Evolutionary conservation across 2,113 vertebrate genomes (phyloP).

Genomic region (Lepisosteus oculatus): DNA sequence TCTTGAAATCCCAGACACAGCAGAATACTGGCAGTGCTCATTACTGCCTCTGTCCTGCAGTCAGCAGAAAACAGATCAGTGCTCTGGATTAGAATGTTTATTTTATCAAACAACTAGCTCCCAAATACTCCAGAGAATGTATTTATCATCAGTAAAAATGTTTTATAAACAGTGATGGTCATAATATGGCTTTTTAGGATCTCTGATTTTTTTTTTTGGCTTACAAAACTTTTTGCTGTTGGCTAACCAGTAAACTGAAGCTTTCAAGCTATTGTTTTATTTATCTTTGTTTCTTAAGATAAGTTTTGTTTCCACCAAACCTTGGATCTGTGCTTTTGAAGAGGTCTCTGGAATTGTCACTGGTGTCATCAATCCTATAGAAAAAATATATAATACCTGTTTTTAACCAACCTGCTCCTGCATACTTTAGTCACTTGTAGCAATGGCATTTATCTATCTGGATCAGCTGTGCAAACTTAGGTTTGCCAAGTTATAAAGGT

Average conservation of each 20-base stretch:
- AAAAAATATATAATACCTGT: background rate
- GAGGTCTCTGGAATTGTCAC: background rate
- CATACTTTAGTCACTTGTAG: too few species aligned
- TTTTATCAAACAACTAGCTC: constrained; percentile 11
- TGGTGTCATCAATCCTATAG: background rate
- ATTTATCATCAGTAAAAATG: background rate
- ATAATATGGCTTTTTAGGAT: background rate
- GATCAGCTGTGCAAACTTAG: too few species aligned
- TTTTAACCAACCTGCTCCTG: too few species aligned
- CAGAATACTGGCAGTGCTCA: constrained; percentile 30
- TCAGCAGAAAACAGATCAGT: constrained; percentile 22
- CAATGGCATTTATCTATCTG: too few species aligned
- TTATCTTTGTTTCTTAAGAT: constrained; percentile 11
- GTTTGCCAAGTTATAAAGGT: too few species aligned
- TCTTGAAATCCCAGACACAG: constrained; percentile 31
- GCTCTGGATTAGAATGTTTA: constrained; percentile 9
- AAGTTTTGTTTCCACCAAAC: background rate
- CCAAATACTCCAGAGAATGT: background rate
- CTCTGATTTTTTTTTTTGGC: background rate
- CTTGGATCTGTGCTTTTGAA: background rate
- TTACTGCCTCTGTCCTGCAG: constrained; percentile 21
- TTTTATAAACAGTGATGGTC: background rate
- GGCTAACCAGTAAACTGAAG: background rate
- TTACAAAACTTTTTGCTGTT: constrained; percentile 9
- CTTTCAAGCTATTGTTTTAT: background rate